Evolutionary conservation across 1,140 invertebrate genomes (phyloP).

Genomic region (Venturia canescens): DNA sequence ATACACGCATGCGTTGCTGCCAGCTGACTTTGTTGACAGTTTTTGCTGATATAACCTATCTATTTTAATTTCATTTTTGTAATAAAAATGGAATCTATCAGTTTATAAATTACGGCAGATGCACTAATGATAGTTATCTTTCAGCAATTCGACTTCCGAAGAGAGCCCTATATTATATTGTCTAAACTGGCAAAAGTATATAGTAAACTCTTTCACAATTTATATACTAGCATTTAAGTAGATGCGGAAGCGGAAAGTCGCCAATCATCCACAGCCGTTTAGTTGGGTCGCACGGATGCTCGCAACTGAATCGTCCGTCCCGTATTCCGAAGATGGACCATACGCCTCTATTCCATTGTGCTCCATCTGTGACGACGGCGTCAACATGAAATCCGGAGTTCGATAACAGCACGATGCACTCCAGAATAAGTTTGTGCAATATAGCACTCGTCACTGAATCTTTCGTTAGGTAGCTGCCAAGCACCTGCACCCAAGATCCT

Average conservation of each 20-base stretch:
- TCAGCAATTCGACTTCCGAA: too few relatives aligned
- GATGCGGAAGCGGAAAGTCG: conserved; percentile 50
- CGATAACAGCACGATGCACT: conserved; percentile 48
- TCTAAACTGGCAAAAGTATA: too few relatives aligned
- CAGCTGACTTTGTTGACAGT: too few relatives aligned
- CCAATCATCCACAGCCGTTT: conserved; percentile 49
- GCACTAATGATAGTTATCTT: too few relatives aligned
- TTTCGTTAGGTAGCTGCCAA: conserved; percentile 48
- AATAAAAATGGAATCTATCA: too few relatives aligned
- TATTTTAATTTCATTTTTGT: too few relatives aligned
- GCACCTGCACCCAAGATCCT: conserved; percentile 57
- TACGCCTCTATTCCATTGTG: conserved; percentile 53
- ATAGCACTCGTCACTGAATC: conserved; percentile 21
- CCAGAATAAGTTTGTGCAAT: conserved; percentile 47
- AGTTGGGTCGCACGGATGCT: background rate
- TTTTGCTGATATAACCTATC: too few relatives aligned
- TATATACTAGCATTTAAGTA: conserved; percentile 46
- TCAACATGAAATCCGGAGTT: conserved; percentile 51
- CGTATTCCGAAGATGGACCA: conserved; percentile 49
- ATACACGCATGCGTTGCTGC: too few relatives aligned
- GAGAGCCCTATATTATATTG: too few relatives aligned
- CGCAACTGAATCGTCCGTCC: conserved; percentile 30
- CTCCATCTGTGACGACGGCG: conserved; percentile 50
- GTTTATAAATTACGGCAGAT: too few relatives aligned
- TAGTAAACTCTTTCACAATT: too few relatives aligned